A percentile compares a stretch with the other conserved stretches of the same genome.
Evolutionary conservation across 2,797 vertebrate genomes (phyloP).

Genomic region (Clamator glandarius): DNA sequence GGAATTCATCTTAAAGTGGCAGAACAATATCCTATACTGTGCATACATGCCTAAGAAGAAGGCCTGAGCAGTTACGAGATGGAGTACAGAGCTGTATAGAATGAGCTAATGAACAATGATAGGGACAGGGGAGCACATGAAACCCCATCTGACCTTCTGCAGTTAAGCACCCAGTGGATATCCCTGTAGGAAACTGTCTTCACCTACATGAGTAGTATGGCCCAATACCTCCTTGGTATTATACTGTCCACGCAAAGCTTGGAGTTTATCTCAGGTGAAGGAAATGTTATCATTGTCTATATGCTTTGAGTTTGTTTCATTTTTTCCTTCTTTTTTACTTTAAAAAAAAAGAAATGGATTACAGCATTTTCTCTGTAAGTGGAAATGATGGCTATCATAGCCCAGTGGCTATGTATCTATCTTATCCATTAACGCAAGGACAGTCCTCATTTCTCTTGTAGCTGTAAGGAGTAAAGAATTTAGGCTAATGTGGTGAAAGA

Average conservation of each 20-base stretch:
- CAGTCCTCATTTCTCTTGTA: background rate
- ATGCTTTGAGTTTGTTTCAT: no score
- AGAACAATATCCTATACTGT: background rate
- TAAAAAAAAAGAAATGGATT: background rate
- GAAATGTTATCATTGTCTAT: background rate
- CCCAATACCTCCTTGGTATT: background rate
- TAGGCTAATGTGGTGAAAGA: background rate
- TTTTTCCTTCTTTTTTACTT: no score
- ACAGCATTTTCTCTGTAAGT: background rate
- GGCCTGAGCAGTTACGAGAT: background rate
- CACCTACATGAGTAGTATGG: background rate
- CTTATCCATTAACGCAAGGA: background rate
- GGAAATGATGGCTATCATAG: background rate
- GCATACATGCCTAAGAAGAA: background rate
- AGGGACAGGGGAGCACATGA: rapidly evolving
- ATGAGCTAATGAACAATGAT: background rate
- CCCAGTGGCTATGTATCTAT: background rate
- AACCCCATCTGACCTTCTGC: background rate
- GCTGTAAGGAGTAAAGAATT: background rate
- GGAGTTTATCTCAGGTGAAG: background rate
- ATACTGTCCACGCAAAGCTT: background rate
- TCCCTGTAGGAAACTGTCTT: background rate
- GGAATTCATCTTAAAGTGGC: background rate
- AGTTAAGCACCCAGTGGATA: background rate
- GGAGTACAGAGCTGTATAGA: background rate